Base-by-base conservation (phyloP, 2,888 invertebrate genomes). In the Vandiemenella viatica region DNA sequence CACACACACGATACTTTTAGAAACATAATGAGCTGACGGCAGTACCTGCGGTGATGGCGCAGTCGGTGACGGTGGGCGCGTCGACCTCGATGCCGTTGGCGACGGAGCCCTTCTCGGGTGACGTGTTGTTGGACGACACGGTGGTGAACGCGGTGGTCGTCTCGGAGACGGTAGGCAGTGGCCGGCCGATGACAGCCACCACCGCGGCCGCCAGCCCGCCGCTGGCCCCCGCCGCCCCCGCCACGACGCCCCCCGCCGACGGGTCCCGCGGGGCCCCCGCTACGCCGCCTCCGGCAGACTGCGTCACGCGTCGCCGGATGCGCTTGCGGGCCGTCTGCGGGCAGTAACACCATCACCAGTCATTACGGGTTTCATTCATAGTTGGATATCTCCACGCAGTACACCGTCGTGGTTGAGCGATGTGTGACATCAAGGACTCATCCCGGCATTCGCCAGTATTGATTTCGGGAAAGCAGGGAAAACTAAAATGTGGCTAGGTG, bases 321-420 rank as follows among this genome's bases (percentile, higher is more conserved):
- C 90, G 76, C 65, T 83, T 83, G 51, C 88, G 74, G 6, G 93
- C 93, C 5, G 90, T 87, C 66, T n/a, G n/a, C n/a, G n/a, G n/a
- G n/a, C n/a, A n/a, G n/a, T n/a, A n/a, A n/a, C n/a, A n/a, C n/a
- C n/a, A n/a, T n/a, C n/a, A n/a, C n/a, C n/a, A n/a, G n/a, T n/a
- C n/a, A n/a, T n/a, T n/a, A n/a, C n/a, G n/a, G n/a, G n/a, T n/a
- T n/a, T n/a, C n/a, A n/a, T n/a, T n/a, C n/a, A n/a, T n/a, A n/a
- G n/a, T n/a, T n/a, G n/a, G n/a, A n/a, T n/a, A n/a, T n/a, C n/a
- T n/a, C n/a, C n/a, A n/a, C n/a, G n/a, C n/a, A n/a, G n/a, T n/a
- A n/a, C n/a, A n/a, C n/a, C n/a, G n/a, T n/a, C n/a, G n/a, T n/a
- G n/a, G n/a, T n/a, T n/a, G n/a, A n/a, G n/a, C n/a, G n/a, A n/a